Base-by-base conservation (phyloP, 1,140 invertebrate species). In the Trialeurodes vaporariorum region DNA sequence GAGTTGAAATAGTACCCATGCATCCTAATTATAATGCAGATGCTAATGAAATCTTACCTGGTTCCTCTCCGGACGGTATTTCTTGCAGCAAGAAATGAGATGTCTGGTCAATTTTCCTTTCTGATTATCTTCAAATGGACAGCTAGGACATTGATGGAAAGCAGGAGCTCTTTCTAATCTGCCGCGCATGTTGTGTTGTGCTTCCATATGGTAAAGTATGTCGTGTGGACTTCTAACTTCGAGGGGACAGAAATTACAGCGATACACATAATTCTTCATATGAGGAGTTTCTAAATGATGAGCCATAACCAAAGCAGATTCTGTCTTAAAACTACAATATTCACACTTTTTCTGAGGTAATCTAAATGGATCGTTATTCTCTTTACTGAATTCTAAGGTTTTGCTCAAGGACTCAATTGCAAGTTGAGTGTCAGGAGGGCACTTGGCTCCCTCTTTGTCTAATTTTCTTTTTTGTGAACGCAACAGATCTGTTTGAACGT, bases 201-300 rank as follows among this genome's bases (percentile, higher is more conserved):
- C 86, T 74, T 95, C 89, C 90, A 96, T 94, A 73, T 98, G 95
- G 75, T 87, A 92, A 2, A 94, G 80, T 70, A 96, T 96, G 75
- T 93, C 90, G 71, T 91, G 90, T 12, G 91, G 87, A 76, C 88
- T 90, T 66, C 88, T 83, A 26, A 92, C 89, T 76, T 92, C 88
- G 71, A 89, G 88, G 0, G 85, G 77, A 80, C 92, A 95, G 76
- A 92, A 93, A 79, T 93, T 92, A 81, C 92, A 96, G 76, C 61
- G 67, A 63, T 92, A 91, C 11, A 90, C 81, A 72, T 89, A 88
- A 74, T 92, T 91, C 68, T 86, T 89, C 87, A 94, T 90, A 77
- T 97, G 94, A 24, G 94, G 94, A 26, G 90, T 93, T 75, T 95
- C 91, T 75, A 94, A 83, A 77, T 98, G 94, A 77, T 92, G 87